A percentile compares a stretch with the other conserved stretches of the same genome.
Evolutionary conservation across 2,113 vertebrate genomes (phyloP).

Genomic region (Nansenia antarctica): DNA sequence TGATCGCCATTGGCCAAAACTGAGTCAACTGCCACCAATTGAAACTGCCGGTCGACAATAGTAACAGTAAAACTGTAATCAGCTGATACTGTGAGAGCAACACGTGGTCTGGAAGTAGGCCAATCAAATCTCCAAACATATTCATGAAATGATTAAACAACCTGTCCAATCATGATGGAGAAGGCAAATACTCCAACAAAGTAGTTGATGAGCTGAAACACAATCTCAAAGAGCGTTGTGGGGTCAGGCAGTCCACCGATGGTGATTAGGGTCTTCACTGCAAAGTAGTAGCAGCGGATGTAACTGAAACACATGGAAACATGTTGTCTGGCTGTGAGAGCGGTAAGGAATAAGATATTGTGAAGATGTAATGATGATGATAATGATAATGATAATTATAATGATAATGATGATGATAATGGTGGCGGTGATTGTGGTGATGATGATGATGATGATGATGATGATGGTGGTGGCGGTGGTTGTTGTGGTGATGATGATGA

Average conservation of each 20-base stretch:
- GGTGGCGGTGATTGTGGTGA: too few species aligned
- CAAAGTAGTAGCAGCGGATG: conserved; percentile 96
- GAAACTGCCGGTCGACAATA: neutral
- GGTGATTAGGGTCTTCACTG: conserved; percentile 96
- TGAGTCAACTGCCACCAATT: neutral
- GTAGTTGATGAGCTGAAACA: conserved; percentile 96
- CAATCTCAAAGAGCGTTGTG: conserved; percentile 86
- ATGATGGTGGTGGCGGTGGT: too few species aligned
- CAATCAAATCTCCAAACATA: neutral
- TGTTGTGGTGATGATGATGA: too few species aligned
- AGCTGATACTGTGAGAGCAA: neutral
- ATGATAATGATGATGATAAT: too few species aligned
- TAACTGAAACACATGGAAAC: conserved; percentile 74
- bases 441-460: too few species aligned
- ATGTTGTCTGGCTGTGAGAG: neutral
- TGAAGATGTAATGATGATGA: neutral
- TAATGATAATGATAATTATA: too few species aligned
- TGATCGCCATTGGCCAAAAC: neutral
- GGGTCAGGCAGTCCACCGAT: conserved; percentile 93
- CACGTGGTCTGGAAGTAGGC: neutral
- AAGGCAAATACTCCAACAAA: conserved; percentile 95
- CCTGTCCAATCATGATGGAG: conserved; percentile 99
- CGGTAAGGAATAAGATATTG: too few species aligned
- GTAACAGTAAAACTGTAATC: too few species aligned
- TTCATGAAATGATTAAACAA: conserved; percentile 44